Evolutionary conservation across 2,797 vertebrate genomes (phyloP), one percentile per base, ranked within the genome.

Genomic region (Hephaestus fuliginosus): DNA sequence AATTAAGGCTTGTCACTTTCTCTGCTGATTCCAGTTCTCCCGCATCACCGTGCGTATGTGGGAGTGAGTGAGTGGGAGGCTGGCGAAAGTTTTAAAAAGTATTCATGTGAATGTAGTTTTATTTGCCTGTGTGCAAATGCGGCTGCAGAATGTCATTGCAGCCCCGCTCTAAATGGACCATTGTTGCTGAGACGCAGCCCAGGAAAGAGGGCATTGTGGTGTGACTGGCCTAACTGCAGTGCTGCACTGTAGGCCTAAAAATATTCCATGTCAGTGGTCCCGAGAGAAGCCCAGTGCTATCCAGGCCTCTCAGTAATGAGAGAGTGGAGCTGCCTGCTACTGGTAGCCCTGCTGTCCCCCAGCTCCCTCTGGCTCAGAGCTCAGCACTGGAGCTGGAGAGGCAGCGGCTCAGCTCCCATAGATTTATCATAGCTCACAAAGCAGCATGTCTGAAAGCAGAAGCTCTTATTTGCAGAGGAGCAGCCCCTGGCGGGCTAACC

Each of bases 261-360:
- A 96, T 95, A 95, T 92, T 93, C 91, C 82, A 86, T 90, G 88
- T 89, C 91, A 92, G 88, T 76, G 76, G 86, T 95, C 95, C 94
- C 92, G 61, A 79, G 95, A 95, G 94, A 81, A 89, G 82, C 85
- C 89, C 77, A 66, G 83, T 73, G 82, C 90, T 91, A 92, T 95
- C 93, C 93, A 89, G 91, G 94, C 91, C 93, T 93, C 92, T 93
- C 92, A 77, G 94, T 96, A 96, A 96, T 95, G 95, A 96, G 95
- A 94, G 92, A 93, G 89, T 86, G 77, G 93, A 94, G 93, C 92
- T 90, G 92, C 87, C 90, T 92, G 91, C 90, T 87, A 93, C 91
- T 78, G 76, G 90, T 90, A 89, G 92, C 86, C 89, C 87, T 17
- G 68, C 84, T 81, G 92, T 92, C 94, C 94, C 93, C 81, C 56